phyloP scores from a whole-genome alignment of 1,140 invertebrate genomes.

The Brachionus asplanchnoidis region DNA sequence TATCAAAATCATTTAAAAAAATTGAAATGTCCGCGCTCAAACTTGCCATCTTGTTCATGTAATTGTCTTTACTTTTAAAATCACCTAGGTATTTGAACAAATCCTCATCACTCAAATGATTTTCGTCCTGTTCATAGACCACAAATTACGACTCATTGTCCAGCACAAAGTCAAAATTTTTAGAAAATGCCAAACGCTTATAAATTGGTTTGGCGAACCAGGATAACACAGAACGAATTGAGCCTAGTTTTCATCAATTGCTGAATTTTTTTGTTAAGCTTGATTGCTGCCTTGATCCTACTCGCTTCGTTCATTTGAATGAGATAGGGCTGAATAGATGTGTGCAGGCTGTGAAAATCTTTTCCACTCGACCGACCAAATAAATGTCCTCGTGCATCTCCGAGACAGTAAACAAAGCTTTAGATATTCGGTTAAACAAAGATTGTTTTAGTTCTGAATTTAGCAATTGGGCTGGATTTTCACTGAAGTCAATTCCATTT shows the following conservation, averaged over 20 bases:
- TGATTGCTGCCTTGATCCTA: conserved; percentile 11
- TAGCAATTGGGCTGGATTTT: background rate
- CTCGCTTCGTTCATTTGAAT: conserved; percentile 40
- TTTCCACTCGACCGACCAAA: background rate
- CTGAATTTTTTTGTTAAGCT: conserved; percentile 38
- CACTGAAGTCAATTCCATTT: background rate
- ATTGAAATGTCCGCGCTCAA: background rate
- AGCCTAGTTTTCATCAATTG: conserved; percentile 31
- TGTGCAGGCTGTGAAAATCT: background rate
- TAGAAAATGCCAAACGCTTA: background rate
- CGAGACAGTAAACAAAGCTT: background rate
- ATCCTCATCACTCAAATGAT: conserved; percentile 38
- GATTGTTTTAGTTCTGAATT: background rate
- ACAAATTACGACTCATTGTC: conserved; percentile 26
- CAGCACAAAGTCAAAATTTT: background rate
- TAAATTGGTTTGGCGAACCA: conserved; percentile 22
- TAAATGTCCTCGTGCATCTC: conserved; percentile 26
- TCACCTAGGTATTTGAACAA: background rate
- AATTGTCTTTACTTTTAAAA: conserved; percentile 13
- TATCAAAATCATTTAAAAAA: background rate
- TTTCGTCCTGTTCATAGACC: conserved; percentile 20
- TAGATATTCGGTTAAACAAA: background rate
- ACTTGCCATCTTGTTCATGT: background rate
- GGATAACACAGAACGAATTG: background rate
- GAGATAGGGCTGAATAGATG: conserved; percentile 23